phyloP scores from a whole-genome alignment of 2,113 vertebrate species.

The Sarotherodon lohbergeri region DNA sequence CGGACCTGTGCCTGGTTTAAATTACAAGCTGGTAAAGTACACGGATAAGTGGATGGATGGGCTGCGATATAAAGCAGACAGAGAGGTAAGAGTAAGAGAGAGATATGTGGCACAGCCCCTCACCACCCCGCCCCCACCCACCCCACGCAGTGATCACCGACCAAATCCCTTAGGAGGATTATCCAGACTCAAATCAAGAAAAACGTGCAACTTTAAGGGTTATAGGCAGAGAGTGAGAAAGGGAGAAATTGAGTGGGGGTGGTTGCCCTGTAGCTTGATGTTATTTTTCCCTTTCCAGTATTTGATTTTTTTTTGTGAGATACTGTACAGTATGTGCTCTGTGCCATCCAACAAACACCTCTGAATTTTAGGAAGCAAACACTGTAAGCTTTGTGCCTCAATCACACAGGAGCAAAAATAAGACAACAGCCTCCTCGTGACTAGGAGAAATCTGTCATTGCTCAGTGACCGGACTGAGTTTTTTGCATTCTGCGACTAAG shows the following conservation, averaged over 20 bases:
- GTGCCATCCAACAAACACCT: background rate
- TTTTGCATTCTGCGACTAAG: background rate
- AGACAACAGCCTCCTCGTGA: background rate
- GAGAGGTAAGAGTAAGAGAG: background rate
- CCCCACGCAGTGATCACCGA: conserved; percentile 42
- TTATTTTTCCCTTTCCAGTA: background rate
- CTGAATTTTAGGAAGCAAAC: background rate
- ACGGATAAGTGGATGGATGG: conserved; percentile 25
- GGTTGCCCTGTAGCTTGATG: background rate
- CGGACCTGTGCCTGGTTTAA: background rate
- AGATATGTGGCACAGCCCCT: conserved; percentile 18
- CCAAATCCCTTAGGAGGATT: conserved; percentile 69
- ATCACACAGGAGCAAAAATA: background rate
- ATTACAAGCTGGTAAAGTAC: background rate
- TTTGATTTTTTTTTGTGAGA: background rate
- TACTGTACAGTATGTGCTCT: background rate
- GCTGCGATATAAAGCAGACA: background rate
- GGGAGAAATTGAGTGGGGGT: background rate
- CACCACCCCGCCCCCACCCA: background rate
- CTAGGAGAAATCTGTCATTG: background rate
- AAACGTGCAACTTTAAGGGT: conserved; percentile 58
- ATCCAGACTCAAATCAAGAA: conserved; percentile 66
- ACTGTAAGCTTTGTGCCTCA: background rate
- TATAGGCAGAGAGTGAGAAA: conserved; percentile 16
- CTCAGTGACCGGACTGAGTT: background rate